phyloP scores from a whole-genome alignment of 2,888 invertebrate species.

The Sphecodes monilicornis region DNA sequence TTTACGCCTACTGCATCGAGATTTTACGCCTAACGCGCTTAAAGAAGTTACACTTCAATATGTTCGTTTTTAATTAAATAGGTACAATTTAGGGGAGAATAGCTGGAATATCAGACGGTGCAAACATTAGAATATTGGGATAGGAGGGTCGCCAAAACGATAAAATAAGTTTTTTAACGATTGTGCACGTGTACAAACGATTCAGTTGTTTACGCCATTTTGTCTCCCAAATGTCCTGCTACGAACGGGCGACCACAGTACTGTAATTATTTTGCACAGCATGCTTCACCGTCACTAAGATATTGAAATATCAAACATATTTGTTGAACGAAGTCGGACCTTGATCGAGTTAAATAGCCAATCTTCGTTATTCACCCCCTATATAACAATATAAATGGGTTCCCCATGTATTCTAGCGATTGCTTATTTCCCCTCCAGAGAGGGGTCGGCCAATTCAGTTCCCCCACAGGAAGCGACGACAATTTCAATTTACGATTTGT shows the following conservation, averaged over 20 bases:
- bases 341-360: conserved; percentile 47
- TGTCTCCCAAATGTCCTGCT: background rate
- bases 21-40: no score
- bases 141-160: background rate
- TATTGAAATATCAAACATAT: conserved; percentile 15
- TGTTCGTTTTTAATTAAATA: background rate
- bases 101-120: background rate
- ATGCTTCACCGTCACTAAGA: background rate
- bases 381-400: conserved; percentile 68
- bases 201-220: background rate
- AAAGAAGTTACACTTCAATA: no score
- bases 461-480: conserved; percentile 82
- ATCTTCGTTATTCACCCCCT: conserved; percentile 56
- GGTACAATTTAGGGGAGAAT: background rate
- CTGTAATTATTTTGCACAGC: background rate
- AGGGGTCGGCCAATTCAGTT: conserved; percentile 77
- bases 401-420: conserved; percentile 72
- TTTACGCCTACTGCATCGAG: no score
- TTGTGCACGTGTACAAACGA: background rate
- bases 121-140: background rate
- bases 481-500: conserved; percentile 83
- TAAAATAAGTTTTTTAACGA: background rate
- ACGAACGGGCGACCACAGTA: background rate
- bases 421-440: conserved; percentile 74
- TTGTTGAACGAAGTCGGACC: conserved; percentile 40